phyloP scores from a whole-genome alignment of 2,797 vertebrate species.

The Clarias platycephalus region DNA sequence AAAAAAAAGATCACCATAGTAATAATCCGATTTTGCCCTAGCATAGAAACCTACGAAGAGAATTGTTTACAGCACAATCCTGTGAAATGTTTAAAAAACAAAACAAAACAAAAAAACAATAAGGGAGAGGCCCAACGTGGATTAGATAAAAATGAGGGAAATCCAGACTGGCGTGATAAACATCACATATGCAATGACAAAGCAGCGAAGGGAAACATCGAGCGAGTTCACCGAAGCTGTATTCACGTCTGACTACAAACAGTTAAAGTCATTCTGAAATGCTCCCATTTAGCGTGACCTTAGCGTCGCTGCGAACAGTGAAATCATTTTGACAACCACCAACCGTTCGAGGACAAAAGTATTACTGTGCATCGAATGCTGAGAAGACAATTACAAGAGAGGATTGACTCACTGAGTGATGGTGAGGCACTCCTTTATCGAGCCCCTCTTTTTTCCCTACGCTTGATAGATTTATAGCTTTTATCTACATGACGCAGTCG shows the following conservation, averaged over 20 bases:
- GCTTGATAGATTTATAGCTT: not conserved
- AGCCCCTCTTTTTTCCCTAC: not conserved
- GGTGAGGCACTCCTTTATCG: conserved; percentile 31
- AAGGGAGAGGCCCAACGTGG: conserved; percentile 10
- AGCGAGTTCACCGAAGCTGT: not conserved
- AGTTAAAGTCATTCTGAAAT: conserved; percentile 45
- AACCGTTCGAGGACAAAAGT: conserved; percentile 34
- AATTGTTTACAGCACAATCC: not conserved
- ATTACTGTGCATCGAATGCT: conserved; percentile 44
- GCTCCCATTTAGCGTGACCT: conserved; percentile 29
- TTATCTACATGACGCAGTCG: not conserved
- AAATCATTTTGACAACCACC: conserved; percentile 47
- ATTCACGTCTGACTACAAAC: conserved; percentile 13
- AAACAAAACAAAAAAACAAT: not conserved
- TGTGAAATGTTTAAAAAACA: not conserved
- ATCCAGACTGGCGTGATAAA: conserved; percentile 5
- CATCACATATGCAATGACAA: not conserved
- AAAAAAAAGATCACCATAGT: too few species aligned
- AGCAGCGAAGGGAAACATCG: not conserved
- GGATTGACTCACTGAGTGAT: conserved; percentile 38
- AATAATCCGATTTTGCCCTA: not conserved
- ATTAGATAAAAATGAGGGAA: not conserved
- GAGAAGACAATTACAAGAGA: conserved; percentile 44
- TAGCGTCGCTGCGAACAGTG: conserved; percentile 17
- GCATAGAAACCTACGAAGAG: not conserved